These are phyloP conservation scores for Tigriopus japonicus DNA, from an alignment of 1,140 invertebrate species.

Conservation along the genomic window DNA sequence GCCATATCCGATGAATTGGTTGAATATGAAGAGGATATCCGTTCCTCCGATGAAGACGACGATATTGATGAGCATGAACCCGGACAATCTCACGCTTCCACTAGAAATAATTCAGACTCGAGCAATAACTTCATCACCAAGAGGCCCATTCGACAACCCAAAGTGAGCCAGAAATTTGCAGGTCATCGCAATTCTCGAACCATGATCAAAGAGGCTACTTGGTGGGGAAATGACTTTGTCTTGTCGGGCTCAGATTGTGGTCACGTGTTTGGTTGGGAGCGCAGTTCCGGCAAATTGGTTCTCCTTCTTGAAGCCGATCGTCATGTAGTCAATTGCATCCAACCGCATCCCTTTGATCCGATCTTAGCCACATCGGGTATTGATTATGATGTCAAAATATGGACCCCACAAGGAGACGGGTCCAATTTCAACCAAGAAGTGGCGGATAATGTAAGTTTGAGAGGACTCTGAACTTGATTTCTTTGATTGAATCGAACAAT, in stretches of 20 bases:
- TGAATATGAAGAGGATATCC: not conserved
- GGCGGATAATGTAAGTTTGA: constrained; percentile 43
- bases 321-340: constrained; percentile 68
- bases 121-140: not conserved
- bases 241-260: constrained; percentile 74
- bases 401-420: constrained; percentile 44
- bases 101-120: no score
- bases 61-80: constrained; percentile 15
- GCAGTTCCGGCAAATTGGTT: constrained; percentile 38
- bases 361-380: constrained; percentile 70
- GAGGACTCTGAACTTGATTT: not conserved
- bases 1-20: constrained; percentile 7
- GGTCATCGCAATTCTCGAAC: constrained; percentile 28
- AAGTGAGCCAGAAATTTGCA: constrained; percentile 24
- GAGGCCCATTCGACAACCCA: not conserved
- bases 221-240: constrained; percentile 63
- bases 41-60: constrained; percentile 13
- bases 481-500: not conserved
- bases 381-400: constrained; percentile 73
- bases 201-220: constrained; percentile 75
- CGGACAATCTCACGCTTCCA: not conserved
- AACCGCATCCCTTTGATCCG: constrained; percentile 61
- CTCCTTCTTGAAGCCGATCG: constrained; percentile 63
- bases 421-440: constrained; percentile 40
- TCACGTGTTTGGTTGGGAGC: constrained; percentile 39